Evolutionary conservation across 2,113 vertebrate genomes (phyloP).

Genomic region (Synchiropus splendidus): DNA sequence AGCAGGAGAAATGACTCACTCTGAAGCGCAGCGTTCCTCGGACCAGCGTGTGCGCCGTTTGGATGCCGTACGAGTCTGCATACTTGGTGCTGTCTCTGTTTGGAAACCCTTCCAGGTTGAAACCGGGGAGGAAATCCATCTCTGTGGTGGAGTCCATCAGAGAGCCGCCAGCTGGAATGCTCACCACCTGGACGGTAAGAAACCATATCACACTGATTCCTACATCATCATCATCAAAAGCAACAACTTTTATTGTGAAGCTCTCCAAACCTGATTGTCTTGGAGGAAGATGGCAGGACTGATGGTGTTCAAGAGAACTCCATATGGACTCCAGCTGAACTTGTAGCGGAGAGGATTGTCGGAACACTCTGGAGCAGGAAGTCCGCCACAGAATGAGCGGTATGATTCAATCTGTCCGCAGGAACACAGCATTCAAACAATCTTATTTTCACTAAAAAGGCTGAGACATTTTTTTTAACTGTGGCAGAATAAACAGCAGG

Average conservation of each 20-base stretch:
- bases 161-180: constrained; percentile 71
- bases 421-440: too few relatives aligned
- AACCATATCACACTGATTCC: too few relatives aligned
- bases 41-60: constrained; percentile 81
- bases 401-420: constrained; percentile 80
- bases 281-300: constrained; percentile 78
- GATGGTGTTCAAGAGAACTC: constrained; percentile 84
- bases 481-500: constrained; percentile 1
- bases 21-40: constrained; percentile 89
- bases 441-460: too few relatives aligned
- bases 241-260: not conserved
- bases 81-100: constrained; percentile 94
- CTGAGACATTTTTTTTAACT: too few relatives aligned
- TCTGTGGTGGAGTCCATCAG: constrained; percentile 73
- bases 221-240: not conserved
- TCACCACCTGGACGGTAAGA: constrained; percentile 54
- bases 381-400: constrained; percentile 85
- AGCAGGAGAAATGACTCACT: too few relatives aligned
- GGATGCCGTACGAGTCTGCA: constrained; percentile 78
- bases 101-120: constrained; percentile 89
- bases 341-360: constrained; percentile 94
- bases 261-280: constrained; percentile 73
- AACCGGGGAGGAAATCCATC: constrained; percentile 87
- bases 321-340: constrained; percentile 94
- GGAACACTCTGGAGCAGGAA: constrained; percentile 87